Base-by-base conservation (phyloP, 2,113 vertebrate genomes). In the Stigmatopora nigra region DNA sequence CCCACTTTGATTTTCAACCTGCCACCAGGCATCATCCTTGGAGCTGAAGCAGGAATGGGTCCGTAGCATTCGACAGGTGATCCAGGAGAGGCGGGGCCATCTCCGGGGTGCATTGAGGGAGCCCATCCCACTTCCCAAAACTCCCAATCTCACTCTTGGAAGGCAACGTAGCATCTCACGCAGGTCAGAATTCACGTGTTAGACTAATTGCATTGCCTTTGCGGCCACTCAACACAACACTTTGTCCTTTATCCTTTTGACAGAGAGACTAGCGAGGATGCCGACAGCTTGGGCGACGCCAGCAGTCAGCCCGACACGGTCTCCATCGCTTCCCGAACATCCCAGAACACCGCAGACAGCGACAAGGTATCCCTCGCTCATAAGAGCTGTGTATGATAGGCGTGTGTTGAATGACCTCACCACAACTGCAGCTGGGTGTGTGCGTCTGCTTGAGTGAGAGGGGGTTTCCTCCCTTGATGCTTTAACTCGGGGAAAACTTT, bases 11-110 rank as follows among this genome's bases (percentile, higher is more conserved):
- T n/a, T 12, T 38, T 61, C 17, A 36, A 0, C 13, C 41, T 13
- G 10, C 7, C 20, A 17, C 0, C 72, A 99, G 97, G 97, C 96
- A 5, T 91, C 95, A n/a, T 98, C 89, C 48, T 84, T 99, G 79
- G 97, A 98, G 86, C 93, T 94, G 71, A 99, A 99, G 87, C 96
- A 99, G 87, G 97, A 99, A 69, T 99, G 97, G 97, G 96, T 99
- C 71, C 94, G 98, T 86, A 97, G 95, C 67, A 96, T 99, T 56
- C 91, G 96, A 1, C 95, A 98, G 88, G 95, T 98, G 79, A 98
- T 99, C 87, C 97, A 99, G 84, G 97, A 99, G 86, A 92, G 97
- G 85, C 93, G 95, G 60, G 93, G 98, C 64, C 97, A 99, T 83
- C 88, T 99, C 83, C 94, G 98, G 83, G 97, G 97, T 73, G 95